These are phyloP conservation scores for Mobula hypostoma DNA, from an alignment of 2,113 vertebrate genomes.

Conservation along the genomic window DNA sequence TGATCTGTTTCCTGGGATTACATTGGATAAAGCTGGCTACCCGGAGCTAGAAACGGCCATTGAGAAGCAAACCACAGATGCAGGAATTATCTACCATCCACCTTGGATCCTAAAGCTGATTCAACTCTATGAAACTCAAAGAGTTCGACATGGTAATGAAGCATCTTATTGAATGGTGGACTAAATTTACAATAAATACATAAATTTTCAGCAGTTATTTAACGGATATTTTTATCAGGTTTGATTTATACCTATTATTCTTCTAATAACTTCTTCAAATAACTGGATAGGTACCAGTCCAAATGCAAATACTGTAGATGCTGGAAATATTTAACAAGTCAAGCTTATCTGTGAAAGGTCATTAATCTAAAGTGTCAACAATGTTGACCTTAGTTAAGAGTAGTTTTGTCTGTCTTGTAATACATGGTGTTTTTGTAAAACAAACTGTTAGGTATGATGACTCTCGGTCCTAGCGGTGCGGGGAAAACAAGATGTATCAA, in stretches of 20 bases:
- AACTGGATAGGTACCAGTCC: no score
- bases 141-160: constrained; percentile 67
- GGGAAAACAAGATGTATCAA: constrained; percentile 72
- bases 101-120: constrained; percentile 76
- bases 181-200: neutral
- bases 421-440: constrained; percentile 43
- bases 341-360: no score
- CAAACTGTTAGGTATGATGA: constrained; percentile 65
- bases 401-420: neutral
- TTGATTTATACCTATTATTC: neutral
- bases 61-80: constrained; percentile 57
- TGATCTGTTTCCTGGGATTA: constrained; percentile 72
- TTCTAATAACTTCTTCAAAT: neutral
- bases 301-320: no score
- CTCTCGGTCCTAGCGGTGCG: constrained; percentile 69
- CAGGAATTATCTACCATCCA: constrained; percentile 64
- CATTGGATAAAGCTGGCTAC: constrained; percentile 69
- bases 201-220: neutral
- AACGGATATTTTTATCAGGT: neutral
- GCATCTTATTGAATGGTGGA: neutral
- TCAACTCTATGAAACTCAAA: constrained; percentile 74
- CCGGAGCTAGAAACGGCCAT: constrained; percentile 68
- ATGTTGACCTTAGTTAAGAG: no score
- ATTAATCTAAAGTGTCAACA: no score
- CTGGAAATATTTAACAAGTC: no score